A percentile compares a stretch with the other conserved stretches of the same genome.
Evolutionary conservation across 2,888 invertebrate species (phyloP).

Genomic region (Nemotelus pantherinus): DNA sequence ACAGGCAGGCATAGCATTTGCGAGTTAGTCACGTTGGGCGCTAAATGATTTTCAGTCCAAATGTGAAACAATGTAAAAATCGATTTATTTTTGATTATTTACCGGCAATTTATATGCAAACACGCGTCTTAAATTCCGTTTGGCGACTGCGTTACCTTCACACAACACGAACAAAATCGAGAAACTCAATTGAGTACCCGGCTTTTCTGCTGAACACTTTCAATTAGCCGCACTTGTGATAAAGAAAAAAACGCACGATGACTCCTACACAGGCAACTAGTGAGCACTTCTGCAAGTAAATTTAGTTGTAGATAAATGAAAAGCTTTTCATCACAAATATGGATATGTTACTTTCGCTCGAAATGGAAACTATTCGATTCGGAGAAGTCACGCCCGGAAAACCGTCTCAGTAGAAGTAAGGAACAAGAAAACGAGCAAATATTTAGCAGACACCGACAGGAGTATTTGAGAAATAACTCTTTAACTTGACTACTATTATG

Average conservation of each 20-base stretch:
- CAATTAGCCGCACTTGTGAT: background rate
- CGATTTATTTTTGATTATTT: background rate
- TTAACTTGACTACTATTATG: conserved; percentile 3
- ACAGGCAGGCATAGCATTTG: too few relatives aligned
- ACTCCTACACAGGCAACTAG: conserved; percentile 10
- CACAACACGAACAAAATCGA: background rate
- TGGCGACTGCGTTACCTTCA: conserved; percentile 10
- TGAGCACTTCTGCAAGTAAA: conserved; percentile 31
- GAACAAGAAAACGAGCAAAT: too few relatives aligned
- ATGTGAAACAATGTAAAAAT: too few relatives aligned
- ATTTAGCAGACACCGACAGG: too few relatives aligned
- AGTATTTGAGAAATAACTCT: too few relatives aligned
- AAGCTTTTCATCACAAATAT: conserved; percentile 11
- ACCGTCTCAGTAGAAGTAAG: background rate
- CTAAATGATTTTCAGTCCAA: too few relatives aligned
- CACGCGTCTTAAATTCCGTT: background rate
- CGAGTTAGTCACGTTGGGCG: too few relatives aligned
- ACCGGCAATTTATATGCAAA: conserved; percentile 23
- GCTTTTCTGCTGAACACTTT: background rate
- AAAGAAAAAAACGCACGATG: background rate
- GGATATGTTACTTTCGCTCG: background rate
- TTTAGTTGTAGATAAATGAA: background rate
- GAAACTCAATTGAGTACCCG: background rate
- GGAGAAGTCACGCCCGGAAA: conserved; percentile 25
- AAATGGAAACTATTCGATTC: background rate